Evolutionary conservation across 2,113 vertebrate species (phyloP).

Genomic region (Tragelaphus buxtoni): DNA sequence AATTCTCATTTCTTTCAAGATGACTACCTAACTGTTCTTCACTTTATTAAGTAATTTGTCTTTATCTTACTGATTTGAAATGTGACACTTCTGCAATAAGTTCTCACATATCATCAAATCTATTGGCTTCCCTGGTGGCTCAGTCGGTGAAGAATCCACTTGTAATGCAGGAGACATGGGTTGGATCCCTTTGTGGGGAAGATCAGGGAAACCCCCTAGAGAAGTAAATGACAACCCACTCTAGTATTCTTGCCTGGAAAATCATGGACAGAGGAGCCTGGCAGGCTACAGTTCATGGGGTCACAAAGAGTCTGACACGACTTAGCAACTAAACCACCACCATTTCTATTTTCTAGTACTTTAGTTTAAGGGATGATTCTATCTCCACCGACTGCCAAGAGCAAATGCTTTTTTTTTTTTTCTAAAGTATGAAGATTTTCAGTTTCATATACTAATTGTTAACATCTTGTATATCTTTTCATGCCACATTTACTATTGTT

Average conservation of each 20-base stretch:
- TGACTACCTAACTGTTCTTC: neutral
- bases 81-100: neutral
- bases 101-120: neutral
- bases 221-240: neutral
- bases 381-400: neutral
- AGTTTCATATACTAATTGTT: neutral
- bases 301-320: neutral
- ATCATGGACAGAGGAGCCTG: neutral
- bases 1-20: neutral
- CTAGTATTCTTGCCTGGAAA: neutral
- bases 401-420: neutral
- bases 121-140: neutral
- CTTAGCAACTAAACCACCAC: neutral
- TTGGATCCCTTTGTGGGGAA: neutral
- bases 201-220: neutral
- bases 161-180: neutral
- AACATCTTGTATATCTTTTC: neutral
- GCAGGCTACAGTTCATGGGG: neutral
- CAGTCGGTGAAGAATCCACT: neutral
- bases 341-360: neutral
- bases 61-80: conserved; percentile 1
- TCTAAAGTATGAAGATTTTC: neutral
- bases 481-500: neutral
- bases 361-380: neutral
- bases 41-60: neutral